Percentiles rank a stretch among this genome's conserved stretches.
These are phyloP conservation scores for Scaptodrosophila latifasciaeformis DNA, from an alignment of 2,888 invertebrate genomes.

Conservation along the genomic window DNA sequence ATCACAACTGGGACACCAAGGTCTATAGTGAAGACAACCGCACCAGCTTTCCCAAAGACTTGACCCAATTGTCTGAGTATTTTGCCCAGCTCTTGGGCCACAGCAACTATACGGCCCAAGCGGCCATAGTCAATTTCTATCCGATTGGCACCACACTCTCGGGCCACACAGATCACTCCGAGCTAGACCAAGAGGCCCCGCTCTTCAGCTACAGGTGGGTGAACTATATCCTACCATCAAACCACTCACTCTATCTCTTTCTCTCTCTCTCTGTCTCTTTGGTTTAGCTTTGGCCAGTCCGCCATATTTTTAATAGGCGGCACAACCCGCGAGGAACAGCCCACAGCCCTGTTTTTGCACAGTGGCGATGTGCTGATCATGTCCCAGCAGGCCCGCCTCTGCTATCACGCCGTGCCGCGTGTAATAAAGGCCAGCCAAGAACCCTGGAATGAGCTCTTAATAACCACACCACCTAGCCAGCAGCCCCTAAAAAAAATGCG, in stretches of 20 bases:
- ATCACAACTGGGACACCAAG: conserved; percentile 98
- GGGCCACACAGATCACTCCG: conserved; percentile 96
- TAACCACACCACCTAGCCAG: not conserved
- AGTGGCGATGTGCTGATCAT: conserved; percentile 96
- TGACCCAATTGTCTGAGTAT: conserved; percentile 80
- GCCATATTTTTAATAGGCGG: conserved; percentile 97
- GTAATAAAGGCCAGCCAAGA: conserved; percentile 78
- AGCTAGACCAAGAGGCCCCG: conserved; percentile 89
- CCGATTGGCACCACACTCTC: conserved; percentile 93
- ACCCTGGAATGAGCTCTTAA: conserved; percentile 76
- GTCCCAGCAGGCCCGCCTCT: conserved; percentile 88
- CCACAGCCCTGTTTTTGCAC: conserved; percentile 83
- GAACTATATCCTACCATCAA: not conserved
- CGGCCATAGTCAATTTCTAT: conserved; percentile 97
- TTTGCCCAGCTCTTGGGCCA: conserved; percentile 79
- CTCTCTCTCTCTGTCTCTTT: not conserved
- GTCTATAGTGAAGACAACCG: conserved; percentile 83
- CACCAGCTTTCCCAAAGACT: conserved; percentile 84
- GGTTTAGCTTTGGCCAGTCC: conserved; percentile 91
- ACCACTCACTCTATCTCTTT: too few species aligned
- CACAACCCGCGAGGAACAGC: conserved; percentile 79
- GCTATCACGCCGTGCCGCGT: conserved; percentile 95
- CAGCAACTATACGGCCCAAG: conserved; percentile 84
- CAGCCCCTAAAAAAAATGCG: conserved; percentile 2
- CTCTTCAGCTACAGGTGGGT: conserved; percentile 90